These are phyloP conservation scores for Diorhabda elongata DNA, from an alignment of 1,140 invertebrate species.

Conservation along the genomic window DNA sequence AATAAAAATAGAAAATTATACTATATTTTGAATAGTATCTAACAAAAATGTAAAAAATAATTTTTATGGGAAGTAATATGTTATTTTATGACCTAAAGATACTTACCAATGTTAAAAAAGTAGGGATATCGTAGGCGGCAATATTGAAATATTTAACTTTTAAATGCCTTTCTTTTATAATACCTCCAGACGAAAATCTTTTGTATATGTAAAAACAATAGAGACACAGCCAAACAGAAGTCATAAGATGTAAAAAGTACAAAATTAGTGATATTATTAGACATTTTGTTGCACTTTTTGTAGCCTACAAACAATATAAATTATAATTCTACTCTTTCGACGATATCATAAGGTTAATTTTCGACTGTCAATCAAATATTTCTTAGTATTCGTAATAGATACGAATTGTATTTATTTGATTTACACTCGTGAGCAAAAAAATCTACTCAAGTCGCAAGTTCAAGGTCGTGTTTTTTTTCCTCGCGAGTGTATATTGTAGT, in stretches of 20 bases:
- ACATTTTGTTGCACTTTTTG: conserved; percentile 56
- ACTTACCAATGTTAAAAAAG: conserved; percentile 55
- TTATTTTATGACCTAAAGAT: neutral
- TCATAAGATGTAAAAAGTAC: conserved; percentile 64
- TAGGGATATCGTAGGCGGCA: conserved; percentile 54
- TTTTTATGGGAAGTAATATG: neutral
- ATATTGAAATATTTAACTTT: conserved; percentile 48
- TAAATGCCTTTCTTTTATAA: conserved; percentile 21
- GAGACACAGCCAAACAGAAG: conserved; percentile 62
- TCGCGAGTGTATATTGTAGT: no score
- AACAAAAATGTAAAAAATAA: no score
- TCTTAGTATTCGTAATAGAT: no score
- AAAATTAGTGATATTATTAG: conserved; percentile 60
- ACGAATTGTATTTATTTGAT: no score
- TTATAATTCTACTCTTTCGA: no score
- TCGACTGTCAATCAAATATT: no score
- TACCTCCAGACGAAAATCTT: conserved; percentile 34
- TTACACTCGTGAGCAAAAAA: no score
- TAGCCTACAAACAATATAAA: conserved; percentile 49
- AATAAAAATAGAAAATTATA: no score
- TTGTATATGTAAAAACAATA: conserved; percentile 50
- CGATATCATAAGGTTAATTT: no score
- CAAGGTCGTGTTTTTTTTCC: no score
- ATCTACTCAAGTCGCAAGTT: no score
- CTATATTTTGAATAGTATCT: no score